phyloP scores from a whole-genome alignment of 2,888 invertebrate species.

The Bombylius major region DNA sequence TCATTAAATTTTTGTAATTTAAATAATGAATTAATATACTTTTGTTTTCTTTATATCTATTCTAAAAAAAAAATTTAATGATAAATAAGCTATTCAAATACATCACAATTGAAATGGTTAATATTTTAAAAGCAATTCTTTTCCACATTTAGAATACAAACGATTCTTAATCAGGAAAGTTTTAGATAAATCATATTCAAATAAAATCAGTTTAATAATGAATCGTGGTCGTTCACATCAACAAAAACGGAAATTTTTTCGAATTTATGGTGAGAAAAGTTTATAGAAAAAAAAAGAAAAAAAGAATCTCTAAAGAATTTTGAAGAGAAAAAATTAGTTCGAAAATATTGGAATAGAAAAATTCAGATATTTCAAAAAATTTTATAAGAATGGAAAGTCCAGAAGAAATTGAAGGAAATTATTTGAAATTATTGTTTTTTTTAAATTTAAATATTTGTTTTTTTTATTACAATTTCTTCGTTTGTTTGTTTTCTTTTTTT shows the following conservation, averaged over 20 bases:
- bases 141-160: too few species aligned
- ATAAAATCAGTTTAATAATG: too few species aligned
- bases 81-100: too few species aligned
- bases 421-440: not conserved
- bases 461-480: not conserved
- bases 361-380: not conserved
- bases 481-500: not conserved
- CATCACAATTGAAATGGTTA: too few species aligned
- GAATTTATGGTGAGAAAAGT: constrained; percentile 8
- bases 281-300: not conserved
- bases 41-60: too few species aligned
- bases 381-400: not conserved
- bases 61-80: too few species aligned
- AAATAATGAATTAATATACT: too few species aligned
- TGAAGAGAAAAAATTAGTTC: not conserved
- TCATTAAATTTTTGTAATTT: too few species aligned
- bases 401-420: not conserved
- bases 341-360: not conserved
- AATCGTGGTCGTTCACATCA: too few species aligned
- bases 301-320: not conserved
- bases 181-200: too few species aligned
- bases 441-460: constrained; percentile 3
- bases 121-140: too few species aligned
- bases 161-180: too few species aligned
- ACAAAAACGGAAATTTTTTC: constrained; percentile 5